phyloP scores from a whole-genome alignment of 2,797 vertebrate genomes.

The Cuculus canorus region DNA sequence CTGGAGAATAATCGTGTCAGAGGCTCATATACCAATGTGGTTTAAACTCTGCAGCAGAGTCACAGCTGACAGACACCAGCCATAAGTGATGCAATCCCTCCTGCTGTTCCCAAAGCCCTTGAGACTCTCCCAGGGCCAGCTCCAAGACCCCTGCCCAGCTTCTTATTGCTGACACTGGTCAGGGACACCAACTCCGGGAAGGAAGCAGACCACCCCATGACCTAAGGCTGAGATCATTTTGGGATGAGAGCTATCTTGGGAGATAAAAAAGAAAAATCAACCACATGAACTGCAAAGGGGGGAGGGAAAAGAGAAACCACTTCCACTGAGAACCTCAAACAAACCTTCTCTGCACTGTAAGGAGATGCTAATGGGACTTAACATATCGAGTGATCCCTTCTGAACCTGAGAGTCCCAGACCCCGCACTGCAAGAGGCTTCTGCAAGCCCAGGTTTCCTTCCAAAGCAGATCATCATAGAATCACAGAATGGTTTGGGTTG shows the following conservation, averaged over 20 bases:
- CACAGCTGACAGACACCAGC: not conserved
- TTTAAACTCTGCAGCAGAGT: not conserved
- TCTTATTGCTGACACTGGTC: accelerated
- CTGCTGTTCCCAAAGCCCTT: not conserved
- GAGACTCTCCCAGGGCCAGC: not conserved
- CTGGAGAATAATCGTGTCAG: not conserved
- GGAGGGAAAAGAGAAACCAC: slow-evolving; percentile 30
- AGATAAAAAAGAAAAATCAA: slow-evolving; percentile 9
- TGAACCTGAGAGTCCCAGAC: accelerated
- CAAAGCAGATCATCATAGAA: not conserved
- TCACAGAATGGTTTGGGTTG: no score
- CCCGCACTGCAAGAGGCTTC: accelerated
- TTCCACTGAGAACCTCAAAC: not conserved
- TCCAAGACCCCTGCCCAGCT: not conserved
- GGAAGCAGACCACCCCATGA: not conserved
- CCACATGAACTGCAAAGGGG: not conserved
- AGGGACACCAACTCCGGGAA: accelerated
- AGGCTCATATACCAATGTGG: accelerated
- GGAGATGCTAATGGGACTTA: not conserved
- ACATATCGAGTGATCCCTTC: not conserved
- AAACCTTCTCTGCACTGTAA: not conserved
- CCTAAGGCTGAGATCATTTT: not conserved
- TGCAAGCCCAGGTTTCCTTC: not conserved
- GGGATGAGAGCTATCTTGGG: not conserved
- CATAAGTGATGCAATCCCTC: accelerated